Evolutionary conservation across 2,113 vertebrate genomes (phyloP), one percentile per base, ranked within the genome.

Genomic region (Corydoras maculifer): DNA sequence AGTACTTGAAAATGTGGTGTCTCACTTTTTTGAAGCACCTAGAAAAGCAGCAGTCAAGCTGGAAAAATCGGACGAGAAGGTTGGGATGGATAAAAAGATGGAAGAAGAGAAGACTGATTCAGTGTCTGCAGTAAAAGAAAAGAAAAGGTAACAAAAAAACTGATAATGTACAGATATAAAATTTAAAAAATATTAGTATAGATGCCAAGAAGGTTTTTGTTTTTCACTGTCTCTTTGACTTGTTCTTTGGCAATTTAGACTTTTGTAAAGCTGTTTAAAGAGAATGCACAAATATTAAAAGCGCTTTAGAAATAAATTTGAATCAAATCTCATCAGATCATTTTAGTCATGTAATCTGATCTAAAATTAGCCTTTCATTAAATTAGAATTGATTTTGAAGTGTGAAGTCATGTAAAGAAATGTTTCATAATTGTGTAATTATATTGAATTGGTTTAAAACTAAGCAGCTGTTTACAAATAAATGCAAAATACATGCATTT

Each of bases 11-110:
- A 12, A 15, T 29, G 11, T 48, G 30, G 48, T 48, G 48, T 58
- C 9, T 0, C 18, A 18, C 50, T 1, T 2, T 0, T 8, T 31
- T 10, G 18, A 8, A 94, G 93, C 88, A 3, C 93, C 93, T 7
- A 86, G 88, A 76, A 94, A 93, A 80, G 82, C 86, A 0, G 73
- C 87, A 9, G 65, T 76, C 13, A 89, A 88, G 77, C 75, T 77
- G 0, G 84, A 87, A 62, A 86, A 81, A 43, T 2, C 43, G 3
- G 82, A 85, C 12, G 77, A 82, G 59, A 75, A 64, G 15, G 72
- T 30, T 0, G 81, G 82, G 1, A 72, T 58, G 2, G 84, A 58
- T 31, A 82, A 68, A n/a, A 82, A 72, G 74, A 71, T 49, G 18
- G 62, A 69, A 14, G 58, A 1, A 8, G 68, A 65, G 48, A 64